Conservation (phyloP, 2,113 vertebrate species). For the Oxyruncus cristatus region DNA sequence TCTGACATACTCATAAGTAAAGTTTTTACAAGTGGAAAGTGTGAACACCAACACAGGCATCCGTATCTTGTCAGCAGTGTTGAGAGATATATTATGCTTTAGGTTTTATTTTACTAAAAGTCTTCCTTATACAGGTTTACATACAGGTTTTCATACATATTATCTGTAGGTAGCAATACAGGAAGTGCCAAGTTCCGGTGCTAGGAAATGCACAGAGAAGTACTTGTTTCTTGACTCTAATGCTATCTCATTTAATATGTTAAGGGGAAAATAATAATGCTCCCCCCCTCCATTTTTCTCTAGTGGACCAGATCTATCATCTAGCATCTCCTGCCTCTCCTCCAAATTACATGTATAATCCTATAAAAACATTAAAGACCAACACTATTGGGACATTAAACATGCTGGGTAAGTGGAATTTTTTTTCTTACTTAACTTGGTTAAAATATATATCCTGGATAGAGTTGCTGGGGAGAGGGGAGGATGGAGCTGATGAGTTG, state of each 20-base stretch:
- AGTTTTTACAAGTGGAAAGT: not conserved
- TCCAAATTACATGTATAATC: conserved; percentile 99
- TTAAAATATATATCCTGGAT: not conserved
- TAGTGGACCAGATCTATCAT: conserved; percentile 99
- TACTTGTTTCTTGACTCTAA: not conserved
- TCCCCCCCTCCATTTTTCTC: not conserved
- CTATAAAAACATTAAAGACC: conserved; percentile 97
- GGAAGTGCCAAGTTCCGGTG: not conserved
- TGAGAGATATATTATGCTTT: not conserved
- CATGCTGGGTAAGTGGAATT: conserved; percentile 90
- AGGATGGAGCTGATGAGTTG: not conserved
- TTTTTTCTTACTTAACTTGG: not conserved
- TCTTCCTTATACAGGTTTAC: not conserved
- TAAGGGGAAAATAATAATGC: not conserved
- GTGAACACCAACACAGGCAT: not conserved
- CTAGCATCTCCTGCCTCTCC: conserved; percentile 96
- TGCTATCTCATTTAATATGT: not conserved
- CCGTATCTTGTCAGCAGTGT: not conserved
- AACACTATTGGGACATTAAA: conserved; percentile 98
- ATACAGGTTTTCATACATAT: not conserved
- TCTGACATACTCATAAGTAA: not conserved
- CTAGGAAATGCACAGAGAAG: not conserved
- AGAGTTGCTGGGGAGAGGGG: not conserved
- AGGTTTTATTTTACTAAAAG: not conserved
- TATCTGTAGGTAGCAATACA: not conserved